Evolutionary conservation across 2,888 invertebrate species (phyloP), one percentile per base, ranked within the genome.

Genomic region (Formica aserva): DNA sequence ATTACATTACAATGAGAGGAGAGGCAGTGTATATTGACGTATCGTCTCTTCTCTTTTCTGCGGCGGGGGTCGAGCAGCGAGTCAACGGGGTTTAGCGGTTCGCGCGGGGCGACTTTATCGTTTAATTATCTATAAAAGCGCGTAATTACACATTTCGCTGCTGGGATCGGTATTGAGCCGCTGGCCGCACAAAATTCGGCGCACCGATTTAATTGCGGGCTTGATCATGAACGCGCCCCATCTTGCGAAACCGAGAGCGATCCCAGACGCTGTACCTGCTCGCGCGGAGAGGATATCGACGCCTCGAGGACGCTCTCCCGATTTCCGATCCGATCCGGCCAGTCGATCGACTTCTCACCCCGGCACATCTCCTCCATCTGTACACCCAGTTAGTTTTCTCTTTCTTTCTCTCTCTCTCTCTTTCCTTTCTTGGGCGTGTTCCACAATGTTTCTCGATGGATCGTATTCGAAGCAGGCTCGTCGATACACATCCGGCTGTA

Each of bases 401-500:
- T 35, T 32, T 29, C 29, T n/a, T 22, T 22, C 75, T 65, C 38
- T 48, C 52, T 32, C 60, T 62, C 80, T 69, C 72, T 66, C 32
- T 48, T 32, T 22, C 35, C 55, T 71, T 18, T 45, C 71, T 74
- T 74, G 91, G 89, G 91, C 90, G 91, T 91, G 91, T 89, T 88
- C 86, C 41, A 78, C 85, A 87, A 86, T 87, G 88, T 88, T 92
- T 89, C 90, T 72, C 87, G 86, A 86, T 78, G 82, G 85, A 71
- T 65, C 82, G 66, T 69, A 45, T 45, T 45, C 48, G 65, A 78
- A 78, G 75, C 77, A 55, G 52, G 29, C 65, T 63, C 90, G 90
- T 71, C 88, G 85, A 88, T 88, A 88, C 65, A 78, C 86, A 85
- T 85, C 85, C 91, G 91, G 89, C 89, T 91, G 93, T 93, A 94